Evolutionary conservation across 2,113 vertebrate species (phyloP).

Genomic region (Mormoops blainvillei): DNA sequence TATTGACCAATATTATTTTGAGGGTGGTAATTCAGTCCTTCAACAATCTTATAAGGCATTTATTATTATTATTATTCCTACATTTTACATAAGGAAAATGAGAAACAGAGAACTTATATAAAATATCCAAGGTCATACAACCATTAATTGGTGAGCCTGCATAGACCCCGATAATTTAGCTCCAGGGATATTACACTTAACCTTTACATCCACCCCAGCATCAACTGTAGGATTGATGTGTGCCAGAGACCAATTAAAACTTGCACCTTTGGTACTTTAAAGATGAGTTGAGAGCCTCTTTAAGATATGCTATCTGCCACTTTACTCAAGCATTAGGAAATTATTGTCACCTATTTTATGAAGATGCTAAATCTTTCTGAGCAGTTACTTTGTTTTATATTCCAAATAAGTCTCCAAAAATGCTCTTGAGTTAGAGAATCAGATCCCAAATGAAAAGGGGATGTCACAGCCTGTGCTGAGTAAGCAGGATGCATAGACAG

Average conservation of each 20-base stretch:
- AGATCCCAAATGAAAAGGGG: neutral
- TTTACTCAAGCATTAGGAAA: neutral
- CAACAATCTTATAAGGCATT: neutral
- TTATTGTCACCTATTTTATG: neutral
- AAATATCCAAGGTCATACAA: neutral
- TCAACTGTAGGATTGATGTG: neutral
- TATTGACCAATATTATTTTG: neutral
- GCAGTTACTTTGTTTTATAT: neutral
- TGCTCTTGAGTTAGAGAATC: neutral
- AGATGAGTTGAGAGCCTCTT: neutral
- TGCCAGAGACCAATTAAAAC: neutral
- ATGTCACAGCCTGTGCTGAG: neutral
- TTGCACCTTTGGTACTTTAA: neutral
- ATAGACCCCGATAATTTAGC: neutral
- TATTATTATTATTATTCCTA: neutral
- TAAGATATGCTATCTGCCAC: neutral
- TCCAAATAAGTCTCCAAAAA: neutral
- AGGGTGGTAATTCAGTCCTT: neutral
- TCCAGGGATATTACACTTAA: neutral
- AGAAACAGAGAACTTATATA: neutral
- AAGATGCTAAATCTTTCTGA: neutral
- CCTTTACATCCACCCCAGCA: neutral
- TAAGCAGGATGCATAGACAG: neutral
- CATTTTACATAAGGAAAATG: neutral
- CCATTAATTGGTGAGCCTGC: neutral